These are phyloP conservation scores for Sparidentex hasta DNA, from an alignment of 2,797 vertebrate genomes.

Conservation along the genomic window DNA sequence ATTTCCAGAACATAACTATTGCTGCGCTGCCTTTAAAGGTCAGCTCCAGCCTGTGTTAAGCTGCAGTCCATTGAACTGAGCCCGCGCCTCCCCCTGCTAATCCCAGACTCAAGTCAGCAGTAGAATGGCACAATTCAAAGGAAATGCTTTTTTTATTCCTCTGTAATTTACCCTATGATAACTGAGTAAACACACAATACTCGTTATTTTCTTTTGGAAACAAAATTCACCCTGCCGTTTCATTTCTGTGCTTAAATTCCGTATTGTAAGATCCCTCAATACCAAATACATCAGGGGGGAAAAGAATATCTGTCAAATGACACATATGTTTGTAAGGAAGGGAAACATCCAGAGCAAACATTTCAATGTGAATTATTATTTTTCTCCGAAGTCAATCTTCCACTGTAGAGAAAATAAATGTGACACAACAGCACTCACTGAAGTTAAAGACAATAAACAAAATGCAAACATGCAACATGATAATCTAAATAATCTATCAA, in stretches of 20 bases:
- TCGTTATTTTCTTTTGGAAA: not conserved
- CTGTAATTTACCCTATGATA: not conserved
- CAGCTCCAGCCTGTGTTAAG: conserved; percentile 21
- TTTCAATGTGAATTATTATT: conserved; percentile 5
- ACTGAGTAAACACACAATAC: not conserved
- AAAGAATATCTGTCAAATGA: conserved; percentile 15
- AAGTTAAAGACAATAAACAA: conserved; percentile 16
- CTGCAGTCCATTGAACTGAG: conserved; percentile 27
- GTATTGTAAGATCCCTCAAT: not conserved
- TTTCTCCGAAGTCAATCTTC: not conserved
- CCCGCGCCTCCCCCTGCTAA: not conserved
- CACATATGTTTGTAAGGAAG: conserved; percentile 20
- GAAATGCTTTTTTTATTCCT: not conserved
- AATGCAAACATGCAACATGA: not conserved
- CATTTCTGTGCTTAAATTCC: not conserved
- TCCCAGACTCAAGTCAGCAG: conserved; percentile 11
- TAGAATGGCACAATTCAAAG: conserved; percentile 14
- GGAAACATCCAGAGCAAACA: conserved; percentile 3
- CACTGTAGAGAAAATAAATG: not conserved
- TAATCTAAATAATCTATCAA: not conserved
- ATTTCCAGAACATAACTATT: conserved; percentile 21
- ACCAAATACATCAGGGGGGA: too few species aligned
- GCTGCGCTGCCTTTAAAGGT: conserved; percentile 41
- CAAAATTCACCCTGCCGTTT: not conserved
- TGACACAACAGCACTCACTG: not conserved